Evolutionary conservation across 2,888 invertebrate species (phyloP), one percentile per base, ranked within the genome.

Genomic region (Ganaspis brasiliensis): DNA sequence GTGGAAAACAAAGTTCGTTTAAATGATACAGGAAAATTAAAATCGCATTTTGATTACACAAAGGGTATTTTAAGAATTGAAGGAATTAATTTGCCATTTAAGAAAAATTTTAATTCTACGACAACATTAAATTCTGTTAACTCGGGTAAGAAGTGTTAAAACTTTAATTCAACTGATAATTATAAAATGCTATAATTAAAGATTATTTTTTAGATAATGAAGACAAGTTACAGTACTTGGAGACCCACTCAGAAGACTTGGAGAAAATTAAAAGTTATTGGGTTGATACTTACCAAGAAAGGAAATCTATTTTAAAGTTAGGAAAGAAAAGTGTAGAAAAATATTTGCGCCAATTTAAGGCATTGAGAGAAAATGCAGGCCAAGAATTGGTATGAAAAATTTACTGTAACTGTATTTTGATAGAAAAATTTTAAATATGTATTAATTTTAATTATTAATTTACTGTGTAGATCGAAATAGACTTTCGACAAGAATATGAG

Each of bases 381-480:
- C 57, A 14, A n/a, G 26, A 57, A 31, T 26, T 57, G 57, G 57
- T 57, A 57, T 8, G 4, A 14, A 26, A 5, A n/a, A 10, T 57
- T 26, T 57, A n/a, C n/a, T n/a, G n/a, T n/a, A n/a, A n/a, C 5
- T 14, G 14, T 26, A 26, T 57, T 0, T 24, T 26, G 26, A 26
- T 26, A 2, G 26, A 57, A 14, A 57, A 3, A 49, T 8, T 49
- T 26, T 57, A 26, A n/a, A 26, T 57, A n/a, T 8, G 56, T 2
- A 26, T 26, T 57, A 57, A 4, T n/a, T 57, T 14, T 49, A 14
- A 49, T 26, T 9, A 21, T 57, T 5, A 1, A 14, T 57, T 57
- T 14, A 14, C 26, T 57, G 57, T 57, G 26, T n/a, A 57, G 26
- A 57, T 57, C 26, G 57, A 57, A 57, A 24, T 57, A 57, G 57